phyloP scores from a whole-genome alignment of 30 jellyfish, hydroid and myxozoan genomes.

The Aurelia aurita region DNA sequence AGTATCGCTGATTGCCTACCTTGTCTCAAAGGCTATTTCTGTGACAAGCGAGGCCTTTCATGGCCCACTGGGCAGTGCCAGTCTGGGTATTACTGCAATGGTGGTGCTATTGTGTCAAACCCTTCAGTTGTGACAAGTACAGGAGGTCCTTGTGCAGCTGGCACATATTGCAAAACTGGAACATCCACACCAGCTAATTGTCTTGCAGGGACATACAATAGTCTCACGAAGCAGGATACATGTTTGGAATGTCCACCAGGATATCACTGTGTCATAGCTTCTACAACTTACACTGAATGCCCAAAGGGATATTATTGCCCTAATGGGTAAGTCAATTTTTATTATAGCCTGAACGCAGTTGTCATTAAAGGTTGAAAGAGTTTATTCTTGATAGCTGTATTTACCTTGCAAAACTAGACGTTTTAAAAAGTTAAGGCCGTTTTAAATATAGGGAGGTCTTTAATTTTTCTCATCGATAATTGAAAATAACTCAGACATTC shows the following conservation, averaged over 20 bases:
- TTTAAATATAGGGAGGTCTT: too few relatives aligned
- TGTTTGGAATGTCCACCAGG: slow-evolving; percentile 90
- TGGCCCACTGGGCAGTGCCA: slow-evolving; percentile 90
- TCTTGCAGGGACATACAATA: slow-evolving; percentile 83
- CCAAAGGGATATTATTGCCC: slow-evolving; percentile 95
- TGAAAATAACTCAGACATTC: too few relatives aligned
- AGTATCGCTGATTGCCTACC: slow-evolving; percentile 67
- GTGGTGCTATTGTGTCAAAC: slow-evolving; percentile 79
- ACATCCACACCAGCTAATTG: slow-evolving; percentile 78
- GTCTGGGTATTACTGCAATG: slow-evolving; percentile 85
- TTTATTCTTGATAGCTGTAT: too few relatives aligned
- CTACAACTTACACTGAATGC: slow-evolving; percentile 71
- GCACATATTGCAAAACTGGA: slow-evolving; percentile 80
- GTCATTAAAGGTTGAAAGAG: too few relatives aligned
- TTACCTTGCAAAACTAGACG: too few relatives aligned
- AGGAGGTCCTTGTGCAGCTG: slow-evolving; percentile 93
- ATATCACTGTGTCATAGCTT: slow-evolving; percentile 75
- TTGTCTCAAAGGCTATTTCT: slow-evolving; percentile 84
- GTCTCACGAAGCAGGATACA: slow-evolving; percentile 65
- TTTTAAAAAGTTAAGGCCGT: too few relatives aligned
- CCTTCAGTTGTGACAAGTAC: slow-evolving; percentile 70
- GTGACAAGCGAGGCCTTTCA: slow-evolving; percentile 85
- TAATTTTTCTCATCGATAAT: too few relatives aligned
- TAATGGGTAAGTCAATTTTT: slow-evolving; percentile 69
- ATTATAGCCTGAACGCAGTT: too few relatives aligned